A percentile compares a stretch with the other conserved stretches of the same genome.
phyloP scores from a whole-genome alignment of 2,888 invertebrate genomes.

The Melinaea menophilus region DNA sequence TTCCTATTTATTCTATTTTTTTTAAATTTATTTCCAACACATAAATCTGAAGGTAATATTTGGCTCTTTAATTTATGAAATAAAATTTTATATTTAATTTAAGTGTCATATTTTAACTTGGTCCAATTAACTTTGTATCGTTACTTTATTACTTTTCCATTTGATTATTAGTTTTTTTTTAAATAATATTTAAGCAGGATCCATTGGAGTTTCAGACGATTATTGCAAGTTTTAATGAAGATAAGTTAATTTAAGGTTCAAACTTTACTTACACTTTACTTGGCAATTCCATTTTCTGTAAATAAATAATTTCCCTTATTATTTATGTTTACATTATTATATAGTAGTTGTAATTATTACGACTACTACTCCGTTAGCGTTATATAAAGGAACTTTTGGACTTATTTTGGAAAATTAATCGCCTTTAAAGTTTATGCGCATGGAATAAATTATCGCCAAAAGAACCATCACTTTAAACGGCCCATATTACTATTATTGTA shows the following conservation, averaged over 20 bases:
- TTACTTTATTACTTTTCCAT: slow-evolving; percentile 14
- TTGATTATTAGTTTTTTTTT: slow-evolving; percentile 21
- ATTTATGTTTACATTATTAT: background rate
- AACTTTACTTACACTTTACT: slow-evolving; percentile 10
- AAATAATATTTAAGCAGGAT: slow-evolving; percentile 24
- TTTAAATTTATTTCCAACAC: too few species aligned
- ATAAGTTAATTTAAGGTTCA: slow-evolving; percentile 21
- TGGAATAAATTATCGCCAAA: too few species aligned
- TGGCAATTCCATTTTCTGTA: slow-evolving; percentile 5
- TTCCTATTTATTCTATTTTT: too few species aligned
- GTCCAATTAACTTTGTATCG: slow-evolving; percentile 8
- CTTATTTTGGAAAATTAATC: too few species aligned
- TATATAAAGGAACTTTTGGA: background rate
- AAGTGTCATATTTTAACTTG: slow-evolving; percentile 1
- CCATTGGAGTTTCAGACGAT: slow-evolving; percentile 22
- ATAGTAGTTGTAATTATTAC: background rate
- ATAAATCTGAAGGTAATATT: too few species aligned
- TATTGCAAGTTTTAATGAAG: slow-evolving; percentile 19
- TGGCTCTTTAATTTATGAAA: too few species aligned
- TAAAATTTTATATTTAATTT: background rate
- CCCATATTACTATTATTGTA: too few species aligned
- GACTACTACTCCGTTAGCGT: too few species aligned
- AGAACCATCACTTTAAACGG: too few species aligned
- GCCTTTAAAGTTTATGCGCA: too few species aligned
- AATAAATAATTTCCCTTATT: background rate